Base-by-base conservation (phyloP, 2,797 vertebrate species). In the Micrastur ruficollis region DNA sequence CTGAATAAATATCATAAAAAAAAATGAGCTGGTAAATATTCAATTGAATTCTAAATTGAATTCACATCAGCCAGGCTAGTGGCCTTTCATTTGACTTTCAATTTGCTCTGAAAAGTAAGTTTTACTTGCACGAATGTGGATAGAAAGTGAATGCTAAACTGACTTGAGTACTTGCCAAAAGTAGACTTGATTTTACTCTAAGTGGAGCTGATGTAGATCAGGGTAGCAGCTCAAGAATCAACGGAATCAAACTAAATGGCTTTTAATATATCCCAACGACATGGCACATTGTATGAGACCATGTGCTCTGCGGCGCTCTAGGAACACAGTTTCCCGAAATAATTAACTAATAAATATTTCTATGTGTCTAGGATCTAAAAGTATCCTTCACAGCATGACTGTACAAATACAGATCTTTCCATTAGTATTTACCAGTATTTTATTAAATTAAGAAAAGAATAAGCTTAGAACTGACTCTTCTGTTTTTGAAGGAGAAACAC, bases 31-130 rank as follows among this genome's bases (percentile, higher is more conserved):
- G 47, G 12, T 58, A 49, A 85, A 74, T 87, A 50, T 65, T 85
- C 67, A 32, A 8, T 15, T 76, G 59, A 89, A 78, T 76, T 85
- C 21, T 70, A 38, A 86, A 74, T 31, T 79, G 47, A 67, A 70
- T 92, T 90, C 32, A 42, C 59, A 32, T 5, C 14, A 70, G 5
- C 34, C 34, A 50, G 23, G 32, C 40, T 49, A 6, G 20, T 76
- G 70, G 52, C 38, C n/a, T 95, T 67, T 66, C 23, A 26, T 66
- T 14, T 92, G 67, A 52, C 55, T 95, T 65, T 71, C 59, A n/a
- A 5, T 63, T 79, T 89, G 4, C 46, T 86, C 61, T 71, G 53
- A 36, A 71, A 85, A 79, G 32, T 50, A 32, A 61, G 17, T 80
- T 88, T 89, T 52, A 34, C 44, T 67, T 76, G 21, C n/a, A 10